phyloP scores from a whole-genome alignment of 2,888 invertebrate species.

The Linyphia triangularis region DNA sequence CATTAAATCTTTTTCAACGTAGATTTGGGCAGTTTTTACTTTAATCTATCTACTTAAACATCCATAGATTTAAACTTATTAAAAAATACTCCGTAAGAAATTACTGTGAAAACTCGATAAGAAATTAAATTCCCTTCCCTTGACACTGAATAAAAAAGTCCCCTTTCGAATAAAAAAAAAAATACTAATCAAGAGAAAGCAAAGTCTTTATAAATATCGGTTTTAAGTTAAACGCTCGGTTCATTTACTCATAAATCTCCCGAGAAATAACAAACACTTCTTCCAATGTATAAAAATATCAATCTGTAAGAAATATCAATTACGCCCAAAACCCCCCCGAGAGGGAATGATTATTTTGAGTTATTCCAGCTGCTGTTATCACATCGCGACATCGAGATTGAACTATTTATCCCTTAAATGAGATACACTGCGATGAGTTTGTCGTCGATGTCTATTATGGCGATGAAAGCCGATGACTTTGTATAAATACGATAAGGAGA shows the following conservation, averaged over 20 bases:
- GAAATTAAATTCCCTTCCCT: not conserved
- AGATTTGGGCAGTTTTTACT: no score
- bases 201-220: not conserved
- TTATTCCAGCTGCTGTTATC: not conserved
- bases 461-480: constrained; percentile 9
- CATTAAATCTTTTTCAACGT: no score
- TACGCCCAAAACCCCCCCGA: not conserved
- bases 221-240: not conserved
- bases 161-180: not conserved
- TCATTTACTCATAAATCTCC: not conserved
- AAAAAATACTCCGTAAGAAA: not conserved
- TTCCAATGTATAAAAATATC: not conserved
- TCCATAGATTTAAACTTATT: not conserved
- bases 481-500: constrained; percentile 38
- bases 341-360: not conserved
- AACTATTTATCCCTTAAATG: constrained; percentile 36
- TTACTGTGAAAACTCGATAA: not conserved
- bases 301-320: not conserved
- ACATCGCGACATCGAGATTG: not conserved
- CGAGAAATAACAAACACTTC: not conserved
- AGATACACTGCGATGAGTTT: not conserved
- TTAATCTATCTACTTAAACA: no score
- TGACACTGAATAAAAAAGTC: not conserved
- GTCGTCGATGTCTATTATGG: constrained; percentile 24
- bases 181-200: not conserved